phyloP scores from a whole-genome alignment of 2,797 vertebrate species.

The Xenentodon cancila region DNA sequence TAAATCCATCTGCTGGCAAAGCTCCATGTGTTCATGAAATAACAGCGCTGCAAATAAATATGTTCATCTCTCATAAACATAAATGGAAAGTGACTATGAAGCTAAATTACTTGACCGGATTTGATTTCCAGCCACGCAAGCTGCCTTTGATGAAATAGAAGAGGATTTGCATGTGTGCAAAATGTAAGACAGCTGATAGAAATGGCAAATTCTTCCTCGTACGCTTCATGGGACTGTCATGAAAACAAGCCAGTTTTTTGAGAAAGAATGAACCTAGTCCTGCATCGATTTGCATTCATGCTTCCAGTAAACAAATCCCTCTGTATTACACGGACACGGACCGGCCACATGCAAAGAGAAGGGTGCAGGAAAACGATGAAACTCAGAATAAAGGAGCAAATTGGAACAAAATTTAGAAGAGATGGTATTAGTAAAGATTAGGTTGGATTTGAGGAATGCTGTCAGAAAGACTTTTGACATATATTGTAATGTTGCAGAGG shows the following conservation, averaged over 20 bases:
- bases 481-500: conserved; percentile 34
- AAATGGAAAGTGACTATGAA: conserved; percentile 1
- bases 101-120: conserved; percentile 22
- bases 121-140: conserved; percentile 9
- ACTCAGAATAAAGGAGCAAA: conserved; percentile 45
- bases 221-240: conserved; percentile 37
- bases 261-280: conserved; percentile 56
- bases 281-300: conserved; percentile 75
- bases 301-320: conserved; percentile 64
- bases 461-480: conserved; percentile 56
- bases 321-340: conserved; percentile 62
- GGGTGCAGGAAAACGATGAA: conserved; percentile 46
- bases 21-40: conserved; percentile 32
- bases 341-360: conserved; percentile 37
- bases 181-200: conserved; percentile 44
- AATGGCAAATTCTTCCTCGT: conserved; percentile 57
- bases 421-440: conserved; percentile 51
- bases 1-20: conserved; percentile 45
- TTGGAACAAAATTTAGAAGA: conserved; percentile 54
- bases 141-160: conserved; percentile 18
- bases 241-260: conserved; percentile 71
- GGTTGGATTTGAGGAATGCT: conserved; percentile 39
- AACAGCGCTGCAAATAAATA: conserved; percentile 10
- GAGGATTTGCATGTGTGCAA: conserved; percentile 21
- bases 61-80: conserved; percentile 25